Base-by-base conservation (phyloP, 1,140 invertebrate genomes). In the Apocrypta bakeri region DNA sequence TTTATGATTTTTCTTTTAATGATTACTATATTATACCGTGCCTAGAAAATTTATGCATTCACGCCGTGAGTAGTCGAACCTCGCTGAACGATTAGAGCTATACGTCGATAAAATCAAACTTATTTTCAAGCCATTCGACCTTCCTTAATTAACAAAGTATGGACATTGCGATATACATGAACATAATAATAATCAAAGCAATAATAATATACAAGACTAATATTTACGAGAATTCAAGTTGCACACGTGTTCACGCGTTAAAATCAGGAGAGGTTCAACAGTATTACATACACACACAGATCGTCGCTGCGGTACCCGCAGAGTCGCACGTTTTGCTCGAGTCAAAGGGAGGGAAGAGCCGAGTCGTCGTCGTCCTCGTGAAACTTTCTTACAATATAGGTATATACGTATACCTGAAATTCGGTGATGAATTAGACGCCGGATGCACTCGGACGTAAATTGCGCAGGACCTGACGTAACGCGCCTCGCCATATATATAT, bases 391-490 rank as follows among this genome's bases (percentile, higher is more conserved):
- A 37, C 33, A 1, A 25, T 66, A 29, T 7, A 31, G 2, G 42
- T 37, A 37, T 37, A 37, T 9, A 9, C 33, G 33, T 56, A n/a
- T n/a, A 56, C 48, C 48, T 9, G 42, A 72, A 83, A 64, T 69
- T 78, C 37, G 68, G 75, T 83, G 81, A 83, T 83, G 81, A 78
- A 83, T 83, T 83, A 83, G 75, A 78, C 71, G 81, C 69, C 75
- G 81, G 81, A 83, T 79, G 64, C 81, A 83, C 66, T 73, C 48
- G 81, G 29, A 78, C 75, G 81, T 83, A 83, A 83, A 83, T 83
- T 83, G 64, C 33, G 25, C 12, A 31, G 29, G 56, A 7, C 48
- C 64, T 72, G 81, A 77, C 81, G 71, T 64, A 77, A 76, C 42
- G 63, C 11, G 42, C 48, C 40, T 27, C 14, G 81, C 31, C 21